A percentile compares a stretch with the other conserved stretches of the same genome.
phyloP scores from a whole-genome alignment of 2,113 vertebrate species.

The Ploceus nigricollis region DNA sequence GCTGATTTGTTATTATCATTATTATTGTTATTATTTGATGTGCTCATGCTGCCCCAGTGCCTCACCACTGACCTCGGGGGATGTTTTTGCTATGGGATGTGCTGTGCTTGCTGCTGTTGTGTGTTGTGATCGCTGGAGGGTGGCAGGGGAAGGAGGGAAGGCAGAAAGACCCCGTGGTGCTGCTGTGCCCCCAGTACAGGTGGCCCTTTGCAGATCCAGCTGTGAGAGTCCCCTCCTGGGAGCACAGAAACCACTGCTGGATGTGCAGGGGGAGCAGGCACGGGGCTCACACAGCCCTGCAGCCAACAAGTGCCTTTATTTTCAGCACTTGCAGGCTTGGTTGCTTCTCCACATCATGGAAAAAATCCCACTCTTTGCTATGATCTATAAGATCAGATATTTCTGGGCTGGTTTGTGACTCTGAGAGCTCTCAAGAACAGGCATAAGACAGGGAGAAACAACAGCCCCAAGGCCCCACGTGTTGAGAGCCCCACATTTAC shows the following conservation, averaged over 20 bases:
- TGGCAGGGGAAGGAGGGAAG: background rate
- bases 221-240: background rate
- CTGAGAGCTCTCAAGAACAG: background rate
- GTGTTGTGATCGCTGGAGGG: background rate
- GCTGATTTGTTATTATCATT: background rate
- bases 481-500: background rate
- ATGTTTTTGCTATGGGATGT: background rate
- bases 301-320: constrained; percentile 32
- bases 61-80: background rate
- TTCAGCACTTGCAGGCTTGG: background rate
- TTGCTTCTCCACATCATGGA: background rate
- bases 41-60: background rate
- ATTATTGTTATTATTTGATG: background rate
- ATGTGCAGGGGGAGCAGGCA: background rate
- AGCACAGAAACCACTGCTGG: background rate
- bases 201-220: background rate
- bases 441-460: background rate
- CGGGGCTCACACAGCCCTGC: background rate
- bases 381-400: background rate
- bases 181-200: rapidly evolving
- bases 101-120: background rate
- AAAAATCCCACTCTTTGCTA: background rate
- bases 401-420: background rate
- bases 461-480: background rate
- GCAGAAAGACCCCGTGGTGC: background rate